Evolutionary conservation across 2,797 vertebrate genomes (phyloP).

Genomic region (Phrynocephalus guinanensis): DNA sequence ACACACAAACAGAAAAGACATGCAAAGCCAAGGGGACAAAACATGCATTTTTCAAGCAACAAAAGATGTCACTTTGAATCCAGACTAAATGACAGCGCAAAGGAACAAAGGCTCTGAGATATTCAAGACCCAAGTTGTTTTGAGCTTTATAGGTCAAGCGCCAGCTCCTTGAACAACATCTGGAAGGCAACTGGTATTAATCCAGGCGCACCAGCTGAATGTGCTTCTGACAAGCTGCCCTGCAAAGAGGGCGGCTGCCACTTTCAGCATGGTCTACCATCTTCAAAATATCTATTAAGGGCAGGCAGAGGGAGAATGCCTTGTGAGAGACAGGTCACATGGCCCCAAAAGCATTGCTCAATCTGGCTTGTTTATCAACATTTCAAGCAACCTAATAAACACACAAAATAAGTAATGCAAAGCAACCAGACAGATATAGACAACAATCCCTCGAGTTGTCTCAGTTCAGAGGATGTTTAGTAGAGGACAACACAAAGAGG

Average conservation of each 20-base stretch:
- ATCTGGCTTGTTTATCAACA: background rate
- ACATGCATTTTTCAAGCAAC: background rate
- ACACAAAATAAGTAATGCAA: background rate
- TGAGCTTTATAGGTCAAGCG: background rate
- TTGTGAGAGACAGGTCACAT: background rate
- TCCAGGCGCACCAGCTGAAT: background rate
- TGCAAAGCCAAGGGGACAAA: background rate
- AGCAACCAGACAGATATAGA: background rate
- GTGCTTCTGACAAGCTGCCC: background rate
- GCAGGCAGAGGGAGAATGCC: background rate
- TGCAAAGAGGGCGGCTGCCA: background rate
- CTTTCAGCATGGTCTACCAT: no score
- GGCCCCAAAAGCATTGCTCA: background rate
- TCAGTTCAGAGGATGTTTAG: background rate
- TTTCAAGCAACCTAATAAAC: background rate
- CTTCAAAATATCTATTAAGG: constrained; percentile 2
- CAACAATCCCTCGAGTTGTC: background rate
- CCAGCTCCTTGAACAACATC: background rate
- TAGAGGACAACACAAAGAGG: background rate
- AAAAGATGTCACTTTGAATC: background rate
- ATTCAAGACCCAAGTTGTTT: background rate
- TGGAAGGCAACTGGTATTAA: background rate
- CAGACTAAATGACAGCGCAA: background rate
- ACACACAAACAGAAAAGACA: background rate
- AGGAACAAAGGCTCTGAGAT: background rate